A percentile compares a stretch with the other conserved stretches of the same genome.
phyloP scores from a whole-genome alignment of 2,113 vertebrate genomes.

The Gymnocephalus cernua region DNA sequence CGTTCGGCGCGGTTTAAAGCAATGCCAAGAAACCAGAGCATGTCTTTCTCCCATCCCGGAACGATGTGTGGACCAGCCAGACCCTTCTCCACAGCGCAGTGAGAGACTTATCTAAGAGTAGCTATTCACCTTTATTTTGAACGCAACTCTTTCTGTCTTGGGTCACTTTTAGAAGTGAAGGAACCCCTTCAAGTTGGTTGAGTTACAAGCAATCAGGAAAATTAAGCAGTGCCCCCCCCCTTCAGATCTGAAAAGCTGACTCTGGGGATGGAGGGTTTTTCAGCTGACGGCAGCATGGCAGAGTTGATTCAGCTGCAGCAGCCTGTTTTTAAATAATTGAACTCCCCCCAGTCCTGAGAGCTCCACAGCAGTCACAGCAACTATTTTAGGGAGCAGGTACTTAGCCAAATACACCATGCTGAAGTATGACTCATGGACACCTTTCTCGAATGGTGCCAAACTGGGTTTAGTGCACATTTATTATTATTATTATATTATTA shows the following conservation, averaged over 20 bases:
- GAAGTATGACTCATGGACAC: slow-evolving; percentile 51
- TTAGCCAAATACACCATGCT: slow-evolving; percentile 35
- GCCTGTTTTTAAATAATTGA: slow-evolving; percentile 75
- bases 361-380: slow-evolving; percentile 23
- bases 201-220: slow-evolving; percentile 60
- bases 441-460: background rate
- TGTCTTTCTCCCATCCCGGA: too few species aligned
- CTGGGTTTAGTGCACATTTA: background rate
- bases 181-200: slow-evolving; percentile 7
- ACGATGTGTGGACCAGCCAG: too few species aligned
- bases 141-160: background rate
- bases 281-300: slow-evolving; percentile 65
- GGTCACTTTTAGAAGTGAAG: slow-evolving; percentile 4
- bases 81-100: too few species aligned
- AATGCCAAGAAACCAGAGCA: too few species aligned
- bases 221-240: slow-evolving; percentile 27
- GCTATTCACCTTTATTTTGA: background rate
- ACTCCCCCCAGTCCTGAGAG: slow-evolving; percentile 42
- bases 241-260: slow-evolving; percentile 70
- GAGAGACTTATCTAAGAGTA: too few species aligned
- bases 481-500: slow-evolving; percentile 21
- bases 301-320: slow-evolving; percentile 66
- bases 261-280: slow-evolving; percentile 50
- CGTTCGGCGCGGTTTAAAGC: too few species aligned
- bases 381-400: slow-evolving; percentile 63